Evolutionary conservation across 2,797 vertebrate genomes (phyloP).

Genomic region (Paratrypauchen microcephalus): DNA sequence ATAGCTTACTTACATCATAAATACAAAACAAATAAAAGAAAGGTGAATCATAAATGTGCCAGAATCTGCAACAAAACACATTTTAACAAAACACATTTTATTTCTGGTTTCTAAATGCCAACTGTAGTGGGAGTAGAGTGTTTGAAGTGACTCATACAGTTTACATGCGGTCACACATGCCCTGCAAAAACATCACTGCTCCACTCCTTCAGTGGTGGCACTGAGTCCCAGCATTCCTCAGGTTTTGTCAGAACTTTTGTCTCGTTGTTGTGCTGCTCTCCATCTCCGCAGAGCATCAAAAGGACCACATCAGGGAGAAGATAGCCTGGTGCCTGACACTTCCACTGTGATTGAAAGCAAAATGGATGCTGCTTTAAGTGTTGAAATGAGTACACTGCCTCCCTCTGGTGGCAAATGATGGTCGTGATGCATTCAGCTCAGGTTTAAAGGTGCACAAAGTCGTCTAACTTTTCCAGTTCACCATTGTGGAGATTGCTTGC

Average conservation of each 20-base stretch:
- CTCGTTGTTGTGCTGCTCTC: conserved; percentile 15
- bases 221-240: conserved; percentile 54
- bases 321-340: conserved; percentile 52
- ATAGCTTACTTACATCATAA: too few relatives aligned
- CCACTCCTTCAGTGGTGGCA: conserved; percentile 22
- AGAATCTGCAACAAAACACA: conserved; percentile 17
- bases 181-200: conserved; percentile 19
- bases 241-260: conserved; percentile 48
- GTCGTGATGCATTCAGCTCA: background rate
- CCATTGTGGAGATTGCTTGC: too few relatives aligned
- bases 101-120: conserved; percentile 12
- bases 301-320: conserved; percentile 58
- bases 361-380: conserved; percentile 69
- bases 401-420: conserved; percentile 50
- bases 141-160: conserved; percentile 9
- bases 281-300: conserved; percentile 35
- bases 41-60: background rate
- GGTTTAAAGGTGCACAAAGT: too few relatives aligned
- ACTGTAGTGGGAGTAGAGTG: conserved; percentile 9
- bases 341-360: conserved; percentile 63
- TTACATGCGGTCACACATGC: conserved; percentile 27
- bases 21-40: too few relatives aligned
- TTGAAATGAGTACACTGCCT: conserved; percentile 63
- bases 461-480: too few relatives aligned
- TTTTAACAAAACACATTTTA: conserved; percentile 26